Conservation (phyloP, 2,797 vertebrate species). For the Champsocephalus gunnari region DNA sequence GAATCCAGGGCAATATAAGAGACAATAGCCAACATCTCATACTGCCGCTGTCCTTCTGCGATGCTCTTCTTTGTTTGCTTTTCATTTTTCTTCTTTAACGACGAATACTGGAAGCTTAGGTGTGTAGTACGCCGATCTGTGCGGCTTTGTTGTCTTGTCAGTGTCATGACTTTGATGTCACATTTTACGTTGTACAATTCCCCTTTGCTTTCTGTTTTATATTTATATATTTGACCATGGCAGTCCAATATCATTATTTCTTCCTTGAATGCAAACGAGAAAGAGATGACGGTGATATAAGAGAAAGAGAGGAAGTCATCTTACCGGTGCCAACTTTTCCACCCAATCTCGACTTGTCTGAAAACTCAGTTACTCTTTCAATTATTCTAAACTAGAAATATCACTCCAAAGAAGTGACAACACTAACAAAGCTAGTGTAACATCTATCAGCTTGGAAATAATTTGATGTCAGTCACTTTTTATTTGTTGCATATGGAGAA, state of each 20-base stretch:
- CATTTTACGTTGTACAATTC: slow-evolving; percentile 59
- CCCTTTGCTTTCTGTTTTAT: slow-evolving; percentile 66
- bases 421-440: slow-evolving; percentile 79
- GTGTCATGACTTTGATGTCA: slow-evolving; percentile 79
- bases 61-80: slow-evolving; percentile 42
- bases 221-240: slow-evolving; percentile 62
- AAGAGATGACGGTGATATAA: slow-evolving; percentile 56
- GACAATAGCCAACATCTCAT: slow-evolving; percentile 72
- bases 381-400: slow-evolving; percentile 82
- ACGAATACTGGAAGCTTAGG: slow-evolving; percentile 69
- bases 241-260: slow-evolving; percentile 76
- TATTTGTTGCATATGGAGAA: slow-evolving; percentile 73
- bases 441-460: slow-evolving; percentile 82
- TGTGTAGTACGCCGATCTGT: slow-evolving; percentile 71
- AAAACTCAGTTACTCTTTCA: slow-evolving; percentile 83
- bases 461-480: slow-evolving; percentile 84
- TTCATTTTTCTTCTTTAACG: slow-evolving; percentile 73
- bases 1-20: slow-evolving; percentile 72
- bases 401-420: slow-evolving; percentile 75
- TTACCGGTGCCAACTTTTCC: slow-evolving; percentile 55
- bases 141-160: slow-evolving; percentile 78
- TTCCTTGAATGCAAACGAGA: slow-evolving; percentile 48
- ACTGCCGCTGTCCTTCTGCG: slow-evolving; percentile 49
- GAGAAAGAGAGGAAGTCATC: slow-evolving; percentile 22
- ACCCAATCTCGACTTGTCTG: slow-evolving; percentile 58